A percentile compares a stretch with the other conserved stretches of the same genome.
Evolutionary conservation across 2,113 vertebrate species (phyloP).

Genomic region (Collichthys lucidus): DNA sequence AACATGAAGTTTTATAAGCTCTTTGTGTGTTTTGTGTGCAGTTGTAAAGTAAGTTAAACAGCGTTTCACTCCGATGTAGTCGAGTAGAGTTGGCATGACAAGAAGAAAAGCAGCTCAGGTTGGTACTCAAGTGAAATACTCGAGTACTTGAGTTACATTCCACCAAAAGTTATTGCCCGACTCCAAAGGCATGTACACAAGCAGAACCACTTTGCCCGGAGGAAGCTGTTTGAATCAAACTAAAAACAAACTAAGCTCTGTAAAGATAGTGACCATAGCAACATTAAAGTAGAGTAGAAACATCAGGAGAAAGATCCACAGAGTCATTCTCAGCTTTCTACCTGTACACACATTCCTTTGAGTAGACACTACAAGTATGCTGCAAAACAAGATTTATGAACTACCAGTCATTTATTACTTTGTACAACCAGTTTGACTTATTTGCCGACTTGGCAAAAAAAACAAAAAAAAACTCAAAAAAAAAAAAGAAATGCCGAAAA

Average conservation of each 20-base stretch:
- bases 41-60: background rate
- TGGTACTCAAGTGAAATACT: background rate
- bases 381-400: conserved; percentile 1
- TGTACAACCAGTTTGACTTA: conserved; percentile 9
- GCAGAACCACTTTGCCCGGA: background rate
- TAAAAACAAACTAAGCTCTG: conserved; percentile 6
- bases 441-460: no score
- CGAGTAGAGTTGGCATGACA: background rate
- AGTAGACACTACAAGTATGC: background rate
- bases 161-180: background rate
- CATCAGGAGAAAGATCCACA: background rate
- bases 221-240: background rate
- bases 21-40: background rate
- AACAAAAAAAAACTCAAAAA: fast-evolving
- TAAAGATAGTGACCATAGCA: conserved; percentile 3
- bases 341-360: background rate
- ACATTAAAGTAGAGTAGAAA: background rate
- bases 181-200: background rate
- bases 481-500: no score
- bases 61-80: background rate
- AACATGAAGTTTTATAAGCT: background rate
- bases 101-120: background rate
- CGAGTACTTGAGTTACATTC: background rate
- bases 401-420: conserved; percentile 1
- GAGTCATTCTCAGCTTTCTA: background rate